Conservation (phyloP, 1,140 invertebrate genomes). For the Caenorhabditis briggsae region DNA sequence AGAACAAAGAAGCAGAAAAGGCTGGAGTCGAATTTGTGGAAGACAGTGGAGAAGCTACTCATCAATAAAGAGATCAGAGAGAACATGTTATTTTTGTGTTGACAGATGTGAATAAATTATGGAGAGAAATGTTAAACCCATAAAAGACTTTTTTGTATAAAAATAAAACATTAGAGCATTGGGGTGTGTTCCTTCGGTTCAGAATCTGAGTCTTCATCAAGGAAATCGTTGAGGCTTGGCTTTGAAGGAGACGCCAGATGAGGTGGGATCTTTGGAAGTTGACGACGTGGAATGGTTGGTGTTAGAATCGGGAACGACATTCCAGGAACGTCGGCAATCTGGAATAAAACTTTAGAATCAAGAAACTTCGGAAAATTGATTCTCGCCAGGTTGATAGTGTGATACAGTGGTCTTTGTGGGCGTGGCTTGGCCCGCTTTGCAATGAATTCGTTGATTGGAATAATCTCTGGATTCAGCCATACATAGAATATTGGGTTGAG, state of each 20-base stretch:
- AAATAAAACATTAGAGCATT: constrained; percentile 16
- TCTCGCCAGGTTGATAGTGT: constrained; percentile 58
- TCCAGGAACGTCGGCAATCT: constrained; percentile 56
- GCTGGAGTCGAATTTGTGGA: constrained; percentile 30
- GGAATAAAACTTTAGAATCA: not conserved
- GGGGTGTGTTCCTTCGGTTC: constrained; percentile 40
- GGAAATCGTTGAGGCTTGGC: constrained; percentile 25
- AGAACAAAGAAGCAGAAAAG: constrained; percentile 6
- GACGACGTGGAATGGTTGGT: constrained; percentile 57
- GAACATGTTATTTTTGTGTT: not conserved
- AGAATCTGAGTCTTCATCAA: constrained; percentile 11
- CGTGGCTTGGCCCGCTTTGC: constrained; percentile 53
- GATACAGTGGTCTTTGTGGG: constrained; percentile 57
- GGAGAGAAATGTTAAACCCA: not conserved
- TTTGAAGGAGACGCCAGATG: constrained; percentile 60
- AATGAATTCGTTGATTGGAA: constrained; percentile 59
- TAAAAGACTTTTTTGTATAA: not conserved
- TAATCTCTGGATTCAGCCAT: constrained; percentile 62
- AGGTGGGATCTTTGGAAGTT: constrained; percentile 63
- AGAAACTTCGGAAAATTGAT: not conserved
- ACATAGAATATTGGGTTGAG: constrained; percentile 64
- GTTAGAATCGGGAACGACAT: constrained; percentile 60
- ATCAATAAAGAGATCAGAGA: not conserved
- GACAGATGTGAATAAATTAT: not conserved
- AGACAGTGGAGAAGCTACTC: constrained; percentile 15